phyloP scores from a whole-genome alignment of 2,797 vertebrate genomes.

The Chelmon rostratus region DNA sequence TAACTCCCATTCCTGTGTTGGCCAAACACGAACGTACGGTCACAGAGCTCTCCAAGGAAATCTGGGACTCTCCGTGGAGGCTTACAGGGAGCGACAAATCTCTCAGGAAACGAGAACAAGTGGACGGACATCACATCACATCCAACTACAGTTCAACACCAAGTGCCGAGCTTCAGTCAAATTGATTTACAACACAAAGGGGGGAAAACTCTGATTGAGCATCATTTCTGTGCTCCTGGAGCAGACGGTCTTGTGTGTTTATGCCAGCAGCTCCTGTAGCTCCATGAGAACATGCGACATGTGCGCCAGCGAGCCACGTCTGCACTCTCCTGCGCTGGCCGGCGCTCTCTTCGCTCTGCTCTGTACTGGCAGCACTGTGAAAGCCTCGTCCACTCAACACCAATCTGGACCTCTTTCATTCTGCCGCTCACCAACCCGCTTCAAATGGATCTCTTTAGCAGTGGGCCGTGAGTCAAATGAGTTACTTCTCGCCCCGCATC shows the following conservation, averaged over 20 bases:
- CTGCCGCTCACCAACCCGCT: slow-evolving; percentile 47
- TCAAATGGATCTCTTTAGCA: slow-evolving; percentile 59
- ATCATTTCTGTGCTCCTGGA: background rate
- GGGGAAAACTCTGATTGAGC: background rate
- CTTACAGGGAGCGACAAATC: slow-evolving; percentile 19
- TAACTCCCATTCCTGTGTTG: background rate
- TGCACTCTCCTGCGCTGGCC: slow-evolving; percentile 28
- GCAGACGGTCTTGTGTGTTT: background rate
- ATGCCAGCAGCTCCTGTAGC: slow-evolving; percentile 37
- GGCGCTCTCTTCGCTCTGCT: slow-evolving; percentile 20
- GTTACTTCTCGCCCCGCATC: slow-evolving; percentile 45
- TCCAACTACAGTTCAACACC: slow-evolving; percentile 3
- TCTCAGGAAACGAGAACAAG: slow-evolving; percentile 15
- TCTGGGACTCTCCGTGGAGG: slow-evolving; percentile 1
- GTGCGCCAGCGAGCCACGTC: slow-evolving; percentile 47
- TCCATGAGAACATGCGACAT: slow-evolving; percentile 29
- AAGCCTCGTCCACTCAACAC: slow-evolving; percentile 48
- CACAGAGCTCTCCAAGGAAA: background rate
- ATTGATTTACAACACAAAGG: slow-evolving; percentile 5
- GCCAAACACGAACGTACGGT: slow-evolving; percentile 8
- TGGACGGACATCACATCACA: slow-evolving; percentile 14
- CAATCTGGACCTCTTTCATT: slow-evolving; percentile 63
- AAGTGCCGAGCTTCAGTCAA: slow-evolving; percentile 7
- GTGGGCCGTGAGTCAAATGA: slow-evolving; percentile 58
- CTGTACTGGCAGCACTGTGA: slow-evolving; percentile 47